These are phyloP conservation scores for Nannospalax galili DNA, from an alignment of 2,113 vertebrate species.

Conservation along the genomic window DNA sequence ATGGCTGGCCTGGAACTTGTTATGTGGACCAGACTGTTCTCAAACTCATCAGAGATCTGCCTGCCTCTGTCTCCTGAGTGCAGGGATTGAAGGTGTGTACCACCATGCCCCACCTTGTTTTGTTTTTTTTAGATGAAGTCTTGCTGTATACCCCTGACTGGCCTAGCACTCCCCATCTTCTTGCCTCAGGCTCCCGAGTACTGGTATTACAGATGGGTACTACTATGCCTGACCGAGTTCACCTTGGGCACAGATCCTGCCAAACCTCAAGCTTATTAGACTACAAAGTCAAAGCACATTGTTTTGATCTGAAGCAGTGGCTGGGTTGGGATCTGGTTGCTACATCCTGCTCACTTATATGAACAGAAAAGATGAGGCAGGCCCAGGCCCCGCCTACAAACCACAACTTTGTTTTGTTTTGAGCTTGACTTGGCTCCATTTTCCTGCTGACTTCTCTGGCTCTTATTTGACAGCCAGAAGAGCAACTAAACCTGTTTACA, in stretches of 20 bases:
- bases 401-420: constrained; percentile 74
- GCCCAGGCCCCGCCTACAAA: constrained; percentile 64
- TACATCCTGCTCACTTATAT: constrained; percentile 65
- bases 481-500: constrained; percentile 67
- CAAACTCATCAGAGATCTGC: not conserved
- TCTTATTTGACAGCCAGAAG: constrained; percentile 65
- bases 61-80: not conserved
- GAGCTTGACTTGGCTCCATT: constrained; percentile 63
- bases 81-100: not conserved
- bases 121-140: not conserved
- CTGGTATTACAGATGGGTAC: not conserved
- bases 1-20: not conserved
- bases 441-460: constrained; percentile 72
- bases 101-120: not conserved
- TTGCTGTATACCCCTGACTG: not conserved
- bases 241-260: constrained; percentile 39
- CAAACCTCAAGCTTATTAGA: constrained; percentile 49
- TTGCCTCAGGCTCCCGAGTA: not conserved
- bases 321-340: constrained; percentile 70
- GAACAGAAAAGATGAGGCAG: constrained; percentile 72
- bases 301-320: constrained; percentile 50
- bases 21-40: not conserved
- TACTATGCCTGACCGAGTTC: not conserved
- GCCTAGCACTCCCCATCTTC: not conserved
- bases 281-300: constrained; percentile 60